Conservation (phyloP, 2,888 invertebrate species). For the Lepidochitona cinerea region DNA sequence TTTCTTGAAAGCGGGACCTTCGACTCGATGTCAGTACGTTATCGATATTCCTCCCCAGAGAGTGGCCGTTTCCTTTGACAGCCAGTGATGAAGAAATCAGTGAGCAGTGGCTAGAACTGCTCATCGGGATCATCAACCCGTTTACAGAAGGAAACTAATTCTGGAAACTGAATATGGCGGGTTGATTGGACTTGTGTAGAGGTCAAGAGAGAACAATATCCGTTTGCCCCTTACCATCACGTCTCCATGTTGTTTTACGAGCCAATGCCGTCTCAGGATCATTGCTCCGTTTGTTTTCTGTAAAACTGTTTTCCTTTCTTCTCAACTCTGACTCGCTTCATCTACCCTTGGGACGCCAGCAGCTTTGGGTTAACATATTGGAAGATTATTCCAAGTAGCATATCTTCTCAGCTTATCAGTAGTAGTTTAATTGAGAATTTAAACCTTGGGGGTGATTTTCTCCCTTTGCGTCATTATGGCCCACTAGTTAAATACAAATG, state of each 20-base stretch:
- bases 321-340: background rate
- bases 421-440: background rate
- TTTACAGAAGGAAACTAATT: background rate
- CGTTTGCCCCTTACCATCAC: background rate
- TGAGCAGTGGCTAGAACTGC: background rate
- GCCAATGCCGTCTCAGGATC: background rate
- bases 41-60: background rate
- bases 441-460: background rate
- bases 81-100: background rate
- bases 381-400: background rate
- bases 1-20: background rate
- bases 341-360: background rate
- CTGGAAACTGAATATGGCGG: background rate
- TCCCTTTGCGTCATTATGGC: slow-evolving; percentile 2
- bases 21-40: too few species aligned
- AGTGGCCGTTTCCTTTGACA: background rate
- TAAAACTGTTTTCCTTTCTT: background rate
- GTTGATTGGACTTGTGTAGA: background rate
- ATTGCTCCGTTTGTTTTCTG: background rate
- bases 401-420: background rate
- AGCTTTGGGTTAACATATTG: background rate
- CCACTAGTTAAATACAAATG: background rate
- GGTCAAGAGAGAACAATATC: background rate
- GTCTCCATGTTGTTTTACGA: background rate
- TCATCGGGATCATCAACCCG: background rate